Conservation (phyloP, 2,113 vertebrate genomes). For the Mormyrus lacerda region DNA sequence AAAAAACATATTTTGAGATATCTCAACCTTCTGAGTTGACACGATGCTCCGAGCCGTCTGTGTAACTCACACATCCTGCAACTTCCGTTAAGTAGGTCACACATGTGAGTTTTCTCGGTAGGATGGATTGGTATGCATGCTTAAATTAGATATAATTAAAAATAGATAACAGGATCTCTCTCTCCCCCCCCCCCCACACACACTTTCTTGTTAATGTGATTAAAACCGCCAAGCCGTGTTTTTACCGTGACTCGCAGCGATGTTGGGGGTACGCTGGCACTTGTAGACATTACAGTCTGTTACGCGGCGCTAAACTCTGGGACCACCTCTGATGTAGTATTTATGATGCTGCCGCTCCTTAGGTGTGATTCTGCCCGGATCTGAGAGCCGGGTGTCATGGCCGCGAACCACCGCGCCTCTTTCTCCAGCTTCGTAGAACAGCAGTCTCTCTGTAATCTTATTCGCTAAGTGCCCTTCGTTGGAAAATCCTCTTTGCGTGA, state of each 20-base stretch:
- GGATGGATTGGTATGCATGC: constrained; percentile 19
- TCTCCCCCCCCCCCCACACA: neutral
- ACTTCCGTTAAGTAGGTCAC: constrained; percentile 28
- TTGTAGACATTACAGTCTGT: constrained; percentile 7
- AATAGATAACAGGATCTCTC: constrained; percentile 11
- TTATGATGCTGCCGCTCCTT: neutral
- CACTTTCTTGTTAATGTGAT: constrained; percentile 22
- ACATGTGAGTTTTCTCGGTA: constrained; percentile 17
- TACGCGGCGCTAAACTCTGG: neutral
- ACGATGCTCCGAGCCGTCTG: neutral
- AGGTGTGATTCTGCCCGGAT: neutral
- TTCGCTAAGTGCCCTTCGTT: neutral
- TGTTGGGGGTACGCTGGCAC: constrained; percentile 11
- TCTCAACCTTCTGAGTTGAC: neutral
- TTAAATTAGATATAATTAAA: constrained; percentile 33
- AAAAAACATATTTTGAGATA: neutral
- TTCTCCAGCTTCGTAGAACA: neutral
- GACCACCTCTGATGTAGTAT: constrained; percentile 15
- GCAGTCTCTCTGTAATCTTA: neutral
- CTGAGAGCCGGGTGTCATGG: neutral
- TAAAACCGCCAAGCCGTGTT: constrained; percentile 8
- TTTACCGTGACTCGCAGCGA: constrained; percentile 13
- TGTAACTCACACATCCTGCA: neutral
- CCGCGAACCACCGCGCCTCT: neutral
- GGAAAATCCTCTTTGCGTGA: neutral